These are phyloP conservation scores for Chymomyza costata DNA, from an alignment of 1,140 invertebrate species.

Conservation along the genomic window DNA sequence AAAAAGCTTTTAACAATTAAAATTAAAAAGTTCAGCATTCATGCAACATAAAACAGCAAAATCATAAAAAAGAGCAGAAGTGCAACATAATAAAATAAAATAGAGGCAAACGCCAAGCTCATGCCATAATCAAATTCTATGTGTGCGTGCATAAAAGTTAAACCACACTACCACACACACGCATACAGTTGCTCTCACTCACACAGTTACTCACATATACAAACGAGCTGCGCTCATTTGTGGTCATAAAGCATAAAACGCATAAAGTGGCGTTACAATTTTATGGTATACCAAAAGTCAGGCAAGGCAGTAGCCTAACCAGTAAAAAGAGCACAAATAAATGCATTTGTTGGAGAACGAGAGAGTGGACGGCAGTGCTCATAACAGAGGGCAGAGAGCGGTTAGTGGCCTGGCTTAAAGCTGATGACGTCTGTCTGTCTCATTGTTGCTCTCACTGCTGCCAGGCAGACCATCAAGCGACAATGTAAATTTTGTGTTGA, in stretches of 20 bases:
- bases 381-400: not conserved
- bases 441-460: slow-evolving; percentile 16
- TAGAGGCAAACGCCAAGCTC: slow-evolving; percentile 50
- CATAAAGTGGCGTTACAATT: slow-evolving; percentile 71
- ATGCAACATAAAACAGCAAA: slow-evolving; percentile 31
- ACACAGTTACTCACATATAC: not conserved
- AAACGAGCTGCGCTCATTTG: slow-evolving; percentile 58
- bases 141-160: slow-evolving; percentile 61
- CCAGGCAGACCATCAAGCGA: slow-evolving; percentile 53
- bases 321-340: slow-evolving; percentile 14
- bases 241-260: slow-evolving; percentile 73
- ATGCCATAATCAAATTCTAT: slow-evolving; percentile 66
- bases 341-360: no score
- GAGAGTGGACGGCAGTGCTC: no score
- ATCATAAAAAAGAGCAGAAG: slow-evolving; percentile 7
- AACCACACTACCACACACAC: slow-evolving; percentile 15
- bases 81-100: slow-evolving; percentile 6
- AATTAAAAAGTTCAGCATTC: slow-evolving; percentile 74
- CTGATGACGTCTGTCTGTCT: slow-evolving; percentile 39
- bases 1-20: slow-evolving; percentile 74
- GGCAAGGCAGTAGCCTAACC: slow-evolving; percentile 26
- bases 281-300: slow-evolving; percentile 59
- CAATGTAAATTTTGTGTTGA: slow-evolving; percentile 74
- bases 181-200: slow-evolving; percentile 5
- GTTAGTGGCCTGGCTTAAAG: slow-evolving; percentile 3